Base-by-base conservation (phyloP, 1,140 invertebrate genomes). In the Idris sp. region DNA sequence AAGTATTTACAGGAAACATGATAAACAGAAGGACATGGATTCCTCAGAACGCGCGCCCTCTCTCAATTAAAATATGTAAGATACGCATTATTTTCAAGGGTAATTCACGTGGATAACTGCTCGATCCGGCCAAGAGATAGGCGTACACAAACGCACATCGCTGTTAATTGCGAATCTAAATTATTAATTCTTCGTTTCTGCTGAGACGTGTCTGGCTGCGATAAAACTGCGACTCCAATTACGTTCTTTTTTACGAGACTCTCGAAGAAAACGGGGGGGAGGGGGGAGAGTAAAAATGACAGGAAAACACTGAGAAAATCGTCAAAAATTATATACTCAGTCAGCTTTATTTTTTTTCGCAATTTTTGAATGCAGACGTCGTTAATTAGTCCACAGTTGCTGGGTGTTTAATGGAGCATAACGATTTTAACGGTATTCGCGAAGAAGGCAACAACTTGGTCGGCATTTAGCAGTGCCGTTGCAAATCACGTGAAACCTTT, bases 331-430 rank as follows among this genome's bases (percentile, higher is more conserved):
- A n/a, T n/a, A n/a, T n/a, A n/a, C n/a, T n/a, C n/a, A n/a, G n/a
- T n/a, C 51, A 31, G 18, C 3, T 11, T 19, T 54, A 46, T 35
- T 58, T 58, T 53, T 31, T 36, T 7, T 3, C n/a, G 26, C 28
- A 19, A 53, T 61, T 62, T 65, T 38, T 36, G 15, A 14, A 22
- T 22, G 3, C 6, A 22, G 56, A n/a, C 49, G 30, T 62, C 62
- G 22, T 62, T 76, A 72, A 76, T 76, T 76, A 76, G 62, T 44
- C 41, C 40, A 46, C 30, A 64, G 49, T 43, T 59, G 48, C 41
- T 13, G 43, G 35, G n/a, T n/a, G 44, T 65, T 76, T 76, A 76
- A 76, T 76, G 74, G 74, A 76, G 74, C 74, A 61, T 72, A 72
- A 72, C 56, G 48, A 72, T 72, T 67, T 76, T 76, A 76, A 76